Base-by-base conservation (phyloP, 2,113 vertebrate species). In the Dryoscopus gambensis region DNA sequence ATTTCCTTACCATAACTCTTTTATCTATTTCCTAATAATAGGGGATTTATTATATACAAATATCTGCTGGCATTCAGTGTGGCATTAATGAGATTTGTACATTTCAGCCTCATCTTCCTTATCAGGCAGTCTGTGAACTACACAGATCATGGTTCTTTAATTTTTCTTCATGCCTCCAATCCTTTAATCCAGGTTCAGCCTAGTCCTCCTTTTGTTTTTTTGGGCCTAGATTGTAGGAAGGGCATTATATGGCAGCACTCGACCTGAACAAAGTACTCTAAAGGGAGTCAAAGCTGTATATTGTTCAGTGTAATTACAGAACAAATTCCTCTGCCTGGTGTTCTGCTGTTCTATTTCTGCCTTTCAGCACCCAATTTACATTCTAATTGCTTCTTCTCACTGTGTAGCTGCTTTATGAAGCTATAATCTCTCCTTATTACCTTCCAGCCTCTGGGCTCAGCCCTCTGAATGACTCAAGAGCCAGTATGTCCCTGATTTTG, bases 181-280 rank as follows among this genome's bases (percentile, higher is more conserved):
- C 97, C 97, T 97, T 97, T 98, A 98, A 98, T 97, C 95, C 97
- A 57, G 56, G 94, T 95, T 97, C 97, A 96, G 86, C 52, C 94
- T 80, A 75, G 93, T 84, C 11, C 15, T 92, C 91, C 93, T 92
- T 97, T 95, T 13, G 85, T 80, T 96, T 67, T 94, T 90, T 91
- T 28, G 85, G 92, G 77, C 62, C 93, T 82, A 89, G 88, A 94
- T 74, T 85, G 94, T 31, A 16, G 25, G 62, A 25, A 44, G 79
- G 77, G 87, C 95, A 96, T 97, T 98, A 95, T 97, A 91, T 42
- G 60, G 75, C 62, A 68, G 91, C 92, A 73, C 85, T 95, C 87
- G 31, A 98, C 96, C 97, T 96, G 97, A 98, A 98, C 98, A 96
- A 98, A 98, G 91, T 90, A 96, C 89, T 82, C 89, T 68, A 60